Percentiles rank a stretch among this genome's conserved stretches.
Evolutionary conservation across 1,140 invertebrate species (phyloP).

Genomic region (Zaprionus davidi): DNA sequence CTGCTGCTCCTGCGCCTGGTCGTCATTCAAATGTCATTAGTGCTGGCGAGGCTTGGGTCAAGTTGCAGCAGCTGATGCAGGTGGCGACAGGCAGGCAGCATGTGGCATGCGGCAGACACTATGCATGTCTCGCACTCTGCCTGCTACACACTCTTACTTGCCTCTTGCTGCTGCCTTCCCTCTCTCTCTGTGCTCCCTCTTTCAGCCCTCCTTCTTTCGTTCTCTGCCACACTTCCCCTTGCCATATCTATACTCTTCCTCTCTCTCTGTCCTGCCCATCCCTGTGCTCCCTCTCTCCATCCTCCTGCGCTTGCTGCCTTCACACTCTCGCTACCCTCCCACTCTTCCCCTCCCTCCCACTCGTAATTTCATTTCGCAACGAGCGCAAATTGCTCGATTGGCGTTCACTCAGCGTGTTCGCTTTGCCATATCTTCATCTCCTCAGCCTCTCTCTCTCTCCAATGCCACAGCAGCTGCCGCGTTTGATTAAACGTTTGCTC

Average conservation of each 20-base stretch:
- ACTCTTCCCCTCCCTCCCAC: neutral
- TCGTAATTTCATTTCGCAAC: constrained; percentile 67
- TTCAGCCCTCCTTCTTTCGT: too few relatives aligned
- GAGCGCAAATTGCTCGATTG: constrained; percentile 54
- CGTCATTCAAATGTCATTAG: constrained; percentile 79
- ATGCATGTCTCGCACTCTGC: neutral
- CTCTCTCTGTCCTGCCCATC: too few relatives aligned
- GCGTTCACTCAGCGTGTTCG: constrained; percentile 39
- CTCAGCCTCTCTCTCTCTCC: constrained; percentile 1
- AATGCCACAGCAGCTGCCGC: constrained; percentile 51
- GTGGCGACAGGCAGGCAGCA: neutral
- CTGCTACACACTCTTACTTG: too few relatives aligned
- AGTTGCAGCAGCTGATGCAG: constrained; percentile 9
- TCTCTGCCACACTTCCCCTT: too few relatives aligned
- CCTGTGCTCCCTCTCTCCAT: neutral
- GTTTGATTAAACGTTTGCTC: constrained; percentile 64
- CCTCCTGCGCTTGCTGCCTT: too few relatives aligned
- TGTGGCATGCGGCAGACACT: constrained; percentile 16
- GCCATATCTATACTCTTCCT: too few relatives aligned
- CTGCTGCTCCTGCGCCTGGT: constrained; percentile 8
- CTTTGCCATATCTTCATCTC: neutral
- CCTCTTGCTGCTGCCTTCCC: neutral
- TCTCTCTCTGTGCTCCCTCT: neutral
- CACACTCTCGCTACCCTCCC: neutral
- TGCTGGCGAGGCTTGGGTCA: constrained; percentile 21